phyloP scores from a whole-genome alignment of 2,797 vertebrate species.

The Fistularia commersonii region DNA sequence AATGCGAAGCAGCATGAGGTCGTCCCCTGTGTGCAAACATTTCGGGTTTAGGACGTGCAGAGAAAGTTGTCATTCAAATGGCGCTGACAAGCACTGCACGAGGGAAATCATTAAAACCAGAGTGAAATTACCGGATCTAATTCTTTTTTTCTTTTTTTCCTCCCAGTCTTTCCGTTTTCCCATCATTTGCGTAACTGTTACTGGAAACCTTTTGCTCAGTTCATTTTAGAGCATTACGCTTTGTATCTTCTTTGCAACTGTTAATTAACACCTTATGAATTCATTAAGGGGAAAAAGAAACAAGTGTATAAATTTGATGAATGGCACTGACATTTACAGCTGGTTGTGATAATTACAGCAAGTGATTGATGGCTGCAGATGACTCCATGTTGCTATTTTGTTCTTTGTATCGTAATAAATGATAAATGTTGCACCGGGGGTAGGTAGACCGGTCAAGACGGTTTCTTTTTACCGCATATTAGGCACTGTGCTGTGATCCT shows the following conservation, averaged over 20 bases:
- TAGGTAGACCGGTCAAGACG: constrained; percentile 34
- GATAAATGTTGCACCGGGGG: constrained; percentile 22
- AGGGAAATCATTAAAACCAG: constrained; percentile 8
- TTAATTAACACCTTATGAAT: constrained; percentile 38
- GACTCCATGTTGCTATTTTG: constrained; percentile 19
- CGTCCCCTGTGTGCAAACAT: constrained; percentile 14
- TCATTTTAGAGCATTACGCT: constrained; percentile 4
- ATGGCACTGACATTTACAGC: constrained; percentile 51
- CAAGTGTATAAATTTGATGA: constrained; percentile 28
- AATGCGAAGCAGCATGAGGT: constrained; percentile 46
- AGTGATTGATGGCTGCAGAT: constrained; percentile 45
- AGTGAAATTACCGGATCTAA: constrained; percentile 2
- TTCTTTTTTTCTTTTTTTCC: background rate
- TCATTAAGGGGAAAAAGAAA: constrained; percentile 24
- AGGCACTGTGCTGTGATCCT: constrained; percentile 27
- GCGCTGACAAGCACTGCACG: constrained; percentile 14
- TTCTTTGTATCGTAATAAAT: constrained; percentile 20
- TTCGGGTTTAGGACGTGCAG: background rate
- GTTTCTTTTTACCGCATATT: constrained; percentile 32
- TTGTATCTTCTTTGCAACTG: constrained; percentile 2
- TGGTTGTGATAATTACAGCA: constrained; percentile 40
- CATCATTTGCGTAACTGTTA: constrained; percentile 21
- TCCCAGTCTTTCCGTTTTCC: background rate
- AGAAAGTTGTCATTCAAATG: constrained; percentile 12
- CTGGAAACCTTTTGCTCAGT: constrained; percentile 13